Percentiles rank a stretch among this genome's conserved stretches.
Evolutionary conservation across 1,140 invertebrate species (phyloP).

Genomic region (Nephila pilipes): DNA sequence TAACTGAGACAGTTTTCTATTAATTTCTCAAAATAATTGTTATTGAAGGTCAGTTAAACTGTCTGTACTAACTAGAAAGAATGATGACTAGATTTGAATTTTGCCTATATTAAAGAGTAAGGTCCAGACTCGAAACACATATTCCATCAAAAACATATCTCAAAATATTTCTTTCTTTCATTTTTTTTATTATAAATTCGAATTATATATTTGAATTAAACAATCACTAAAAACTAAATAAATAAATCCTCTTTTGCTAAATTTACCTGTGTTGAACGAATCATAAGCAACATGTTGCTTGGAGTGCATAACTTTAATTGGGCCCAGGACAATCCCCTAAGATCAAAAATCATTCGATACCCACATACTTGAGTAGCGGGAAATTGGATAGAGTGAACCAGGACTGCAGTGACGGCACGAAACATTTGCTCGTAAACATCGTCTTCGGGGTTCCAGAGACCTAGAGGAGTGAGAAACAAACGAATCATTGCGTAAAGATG

Average conservation of each 20-base stretch:
- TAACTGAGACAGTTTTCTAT: too few relatives aligned
- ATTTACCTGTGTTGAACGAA: conserved; percentile 62
- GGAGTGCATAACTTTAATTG: conserved; percentile 70
- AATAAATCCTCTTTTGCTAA: background rate
- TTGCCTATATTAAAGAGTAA: too few relatives aligned
- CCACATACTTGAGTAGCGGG: conserved; percentile 52
- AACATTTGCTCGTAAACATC: conserved; percentile 52
- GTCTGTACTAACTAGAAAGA: too few relatives aligned
- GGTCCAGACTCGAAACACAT: too few relatives aligned
- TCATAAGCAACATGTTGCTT: conserved; percentile 52
- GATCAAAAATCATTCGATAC: conserved; percentile 61
- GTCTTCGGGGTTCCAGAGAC: conserved; percentile 41
- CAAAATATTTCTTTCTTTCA: too few relatives aligned
- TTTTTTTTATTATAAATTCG: too few relatives aligned
- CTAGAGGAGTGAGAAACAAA: background rate
- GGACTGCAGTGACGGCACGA: conserved; percentile 3
- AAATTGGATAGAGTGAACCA: conserved; percentile 43
- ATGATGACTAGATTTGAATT: too few relatives aligned
- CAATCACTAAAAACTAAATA: too few relatives aligned
- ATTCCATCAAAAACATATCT: too few relatives aligned
- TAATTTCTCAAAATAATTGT: too few relatives aligned
- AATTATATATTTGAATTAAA: too few relatives aligned
- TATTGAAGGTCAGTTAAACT: too few relatives aligned
- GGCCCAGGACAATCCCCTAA: conserved; percentile 41
- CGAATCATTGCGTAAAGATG: background rate